These are phyloP conservation scores for Beaufortia kweichowensis DNA, from an alignment of 2,113 vertebrate species.

Conservation along the genomic window DNA sequence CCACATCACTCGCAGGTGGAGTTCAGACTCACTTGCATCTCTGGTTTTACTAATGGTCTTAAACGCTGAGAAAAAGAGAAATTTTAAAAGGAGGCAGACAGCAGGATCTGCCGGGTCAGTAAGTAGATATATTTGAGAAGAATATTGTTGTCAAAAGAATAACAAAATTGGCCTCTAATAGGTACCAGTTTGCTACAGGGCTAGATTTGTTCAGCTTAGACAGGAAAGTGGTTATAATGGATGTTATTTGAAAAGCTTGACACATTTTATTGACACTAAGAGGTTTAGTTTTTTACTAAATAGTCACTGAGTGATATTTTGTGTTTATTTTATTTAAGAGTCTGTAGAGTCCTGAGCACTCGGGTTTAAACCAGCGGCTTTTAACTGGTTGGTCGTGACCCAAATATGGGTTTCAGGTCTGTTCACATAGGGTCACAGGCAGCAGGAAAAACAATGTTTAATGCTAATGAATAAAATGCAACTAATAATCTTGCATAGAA, in stretches of 20 bases:
- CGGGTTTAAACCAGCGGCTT: too few relatives aligned
- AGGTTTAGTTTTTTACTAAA: too few relatives aligned
- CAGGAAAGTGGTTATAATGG: not conserved
- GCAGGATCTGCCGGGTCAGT: constrained; percentile 32
- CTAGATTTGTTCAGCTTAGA: not conserved
- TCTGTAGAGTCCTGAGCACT: not conserved
- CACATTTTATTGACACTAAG: too few relatives aligned
- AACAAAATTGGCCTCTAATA: constrained; percentile 13
- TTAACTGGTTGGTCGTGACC: too few relatives aligned
- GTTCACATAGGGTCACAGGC: not conserved
- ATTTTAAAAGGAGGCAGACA: constrained; percentile 36
- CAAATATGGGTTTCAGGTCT: not conserved
- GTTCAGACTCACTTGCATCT: constrained; percentile 19
- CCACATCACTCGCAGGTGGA: constrained; percentile 34
- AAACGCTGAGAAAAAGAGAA: constrained; percentile 22
- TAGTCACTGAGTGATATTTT: too few relatives aligned
- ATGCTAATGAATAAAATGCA: not conserved
- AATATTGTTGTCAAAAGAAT: constrained; percentile 6
- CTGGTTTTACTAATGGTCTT: constrained; percentile 38
- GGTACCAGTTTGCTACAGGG: not conserved
- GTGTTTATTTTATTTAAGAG: not conserved
- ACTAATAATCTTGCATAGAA: too few relatives aligned
- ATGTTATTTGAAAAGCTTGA: not conserved
- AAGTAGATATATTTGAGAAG: constrained; percentile 13
- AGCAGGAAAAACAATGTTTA: not conserved